These are phyloP conservation scores for Cryptocheilus praepositus DNA, from an alignment of 2,888 invertebrate species.

Conservation along the genomic window DNA sequence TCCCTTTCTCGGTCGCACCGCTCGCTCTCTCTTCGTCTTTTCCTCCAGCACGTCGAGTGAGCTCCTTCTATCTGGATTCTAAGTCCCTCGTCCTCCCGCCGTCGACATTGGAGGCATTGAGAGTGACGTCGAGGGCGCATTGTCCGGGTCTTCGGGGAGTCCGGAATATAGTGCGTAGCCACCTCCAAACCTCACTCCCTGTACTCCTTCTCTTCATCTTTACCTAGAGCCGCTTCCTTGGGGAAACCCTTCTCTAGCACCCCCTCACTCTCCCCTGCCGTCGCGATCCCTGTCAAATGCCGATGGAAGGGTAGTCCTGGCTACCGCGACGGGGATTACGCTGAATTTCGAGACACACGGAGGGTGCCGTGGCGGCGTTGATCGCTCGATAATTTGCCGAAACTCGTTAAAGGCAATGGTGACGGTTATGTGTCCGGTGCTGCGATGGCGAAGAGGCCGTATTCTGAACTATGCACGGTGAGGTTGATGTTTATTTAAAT, in stretches of 20 bases:
- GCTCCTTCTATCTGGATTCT: slow-evolving; percentile 16
- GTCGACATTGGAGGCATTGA: slow-evolving; percentile 57
- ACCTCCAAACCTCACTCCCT: slow-evolving; percentile 13
- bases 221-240: slow-evolving; percentile 29
- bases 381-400: slow-evolving; percentile 21
- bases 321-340: slow-evolving; percentile 33
- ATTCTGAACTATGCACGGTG: too few relatives aligned
- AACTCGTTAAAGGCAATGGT: slow-evolving; percentile 7
- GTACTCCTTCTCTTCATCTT: slow-evolving; percentile 14
- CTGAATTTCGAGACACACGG: slow-evolving; percentile 22
- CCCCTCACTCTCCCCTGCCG: slow-evolving; percentile 5
- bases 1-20: slow-evolving; percentile 22
- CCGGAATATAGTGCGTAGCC: slow-evolving; percentile 49
- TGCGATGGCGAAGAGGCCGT: too few relatives aligned
- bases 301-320: slow-evolving; percentile 17
- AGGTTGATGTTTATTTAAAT: too few relatives aligned
- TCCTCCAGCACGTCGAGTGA: slow-evolving; percentile 25
- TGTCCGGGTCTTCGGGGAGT: slow-evolving; percentile 59
- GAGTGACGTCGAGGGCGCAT: slow-evolving; percentile 68
- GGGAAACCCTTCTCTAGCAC: slow-evolving; percentile 39
- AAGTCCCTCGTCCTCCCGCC: slow-evolving; percentile 43
- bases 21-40: slow-evolving; percentile 17
- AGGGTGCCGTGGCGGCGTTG: background rate
- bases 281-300: slow-evolving; percentile 8
- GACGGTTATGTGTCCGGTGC: too few relatives aligned